Evolutionary conservation across 92 coral and sea anemone genomes (phyloP).

Genomic region (Umimayanthus kanabou): DNA sequence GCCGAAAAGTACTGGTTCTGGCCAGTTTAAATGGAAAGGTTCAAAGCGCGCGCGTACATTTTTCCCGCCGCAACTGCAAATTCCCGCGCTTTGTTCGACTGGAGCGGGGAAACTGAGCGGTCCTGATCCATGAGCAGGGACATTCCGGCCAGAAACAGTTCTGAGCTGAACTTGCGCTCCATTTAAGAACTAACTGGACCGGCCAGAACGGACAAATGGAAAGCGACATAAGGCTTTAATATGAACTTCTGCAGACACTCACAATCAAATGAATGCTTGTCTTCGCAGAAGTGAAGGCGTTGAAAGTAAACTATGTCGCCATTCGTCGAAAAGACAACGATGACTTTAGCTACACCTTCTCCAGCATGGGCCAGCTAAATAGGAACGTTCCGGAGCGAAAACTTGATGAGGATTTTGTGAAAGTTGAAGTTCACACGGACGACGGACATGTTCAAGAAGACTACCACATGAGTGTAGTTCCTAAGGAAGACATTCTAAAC

Average conservation of each 20-base stretch:
- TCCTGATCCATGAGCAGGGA: no score
- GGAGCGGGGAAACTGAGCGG: no score
- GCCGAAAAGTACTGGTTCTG: no score
- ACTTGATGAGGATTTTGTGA: slow-evolving; percentile 46
- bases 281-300: not conserved
- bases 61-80: no score
- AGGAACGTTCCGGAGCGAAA: not conserved
- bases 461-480: slow-evolving; percentile 35
- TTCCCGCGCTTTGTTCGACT: no score
- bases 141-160: no score
- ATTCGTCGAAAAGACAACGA: slow-evolving; percentile 1
- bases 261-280: not conserved
- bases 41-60: no score
- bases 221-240: not conserved
- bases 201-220: not conserved
- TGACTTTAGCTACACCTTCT: slow-evolving; percentile 8
- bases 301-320: slow-evolving; percentile 21
- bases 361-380: slow-evolving; percentile 15
- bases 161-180: no score
- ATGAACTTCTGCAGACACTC: not conserved
- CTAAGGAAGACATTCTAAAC: slow-evolving; percentile 40
- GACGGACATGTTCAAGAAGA: slow-evolving; percentile 46
- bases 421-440: slow-evolving; percentile 52
- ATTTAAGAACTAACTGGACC: no score
- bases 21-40: no score